A percentile compares a stretch with the other conserved stretches of the same genome.
phyloP scores from a whole-genome alignment of 2,797 vertebrate genomes.

The Diglossa cyanea region DNA sequence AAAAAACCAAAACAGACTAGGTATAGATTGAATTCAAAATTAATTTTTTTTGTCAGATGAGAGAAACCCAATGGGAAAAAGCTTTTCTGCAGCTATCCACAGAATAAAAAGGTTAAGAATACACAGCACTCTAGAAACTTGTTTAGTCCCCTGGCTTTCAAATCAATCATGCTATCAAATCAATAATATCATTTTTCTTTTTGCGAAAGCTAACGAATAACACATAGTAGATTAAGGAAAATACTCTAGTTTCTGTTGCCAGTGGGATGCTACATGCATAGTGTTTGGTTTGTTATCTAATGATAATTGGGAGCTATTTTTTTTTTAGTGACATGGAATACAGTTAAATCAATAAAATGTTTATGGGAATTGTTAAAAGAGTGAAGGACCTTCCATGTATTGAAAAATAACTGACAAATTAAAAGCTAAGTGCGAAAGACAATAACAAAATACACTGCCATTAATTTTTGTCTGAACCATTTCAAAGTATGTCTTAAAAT shows the following conservation, averaged over 20 bases:
- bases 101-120: not conserved
- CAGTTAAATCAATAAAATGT: conserved; percentile 30
- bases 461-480: not conserved
- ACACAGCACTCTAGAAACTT: not conserved
- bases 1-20: not conserved
- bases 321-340: conserved; percentile 32
- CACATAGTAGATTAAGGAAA: not conserved
- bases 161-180: not conserved
- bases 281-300: conserved; percentile 19
- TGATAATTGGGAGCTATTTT: not conserved
- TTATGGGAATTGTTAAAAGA: not conserved
- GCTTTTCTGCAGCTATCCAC: not conserved
- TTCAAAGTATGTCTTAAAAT: not conserved
- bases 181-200: not conserved
- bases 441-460: not conserved
- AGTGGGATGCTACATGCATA: not conserved
- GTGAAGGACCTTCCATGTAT: not conserved
- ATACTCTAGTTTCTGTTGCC: not conserved
- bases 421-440: not conserved
- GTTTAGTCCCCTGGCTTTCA: not conserved
- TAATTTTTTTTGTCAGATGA: not conserved
- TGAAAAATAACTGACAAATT: not conserved
- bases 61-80: not conserved
- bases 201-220: not conserved
- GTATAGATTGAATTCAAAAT: not conserved